These are phyloP conservation scores for Maccullochella peelii DNA, from an alignment of 2,113 vertebrate species.

Conservation along the genomic window DNA sequence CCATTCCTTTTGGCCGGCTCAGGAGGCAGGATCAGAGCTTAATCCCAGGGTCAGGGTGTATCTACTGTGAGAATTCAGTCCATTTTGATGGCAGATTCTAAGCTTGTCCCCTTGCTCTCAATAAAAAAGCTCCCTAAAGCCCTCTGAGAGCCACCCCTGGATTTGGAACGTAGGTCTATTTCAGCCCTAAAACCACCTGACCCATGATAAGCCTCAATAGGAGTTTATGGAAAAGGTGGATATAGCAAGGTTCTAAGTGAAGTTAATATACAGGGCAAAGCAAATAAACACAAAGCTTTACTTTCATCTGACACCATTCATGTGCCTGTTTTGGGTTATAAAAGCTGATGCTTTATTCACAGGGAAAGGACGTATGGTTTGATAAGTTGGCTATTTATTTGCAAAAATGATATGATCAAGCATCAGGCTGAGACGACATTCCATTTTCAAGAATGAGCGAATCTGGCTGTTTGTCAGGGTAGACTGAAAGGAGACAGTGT, in stretches of 20 bases:
- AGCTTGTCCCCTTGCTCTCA: conserved; percentile 17
- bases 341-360: not conserved
- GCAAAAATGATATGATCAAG: conserved; percentile 5
- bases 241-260: not conserved
- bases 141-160: not conserved
- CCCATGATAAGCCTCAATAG: conserved; percentile 5
- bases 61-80: conserved; percentile 33
- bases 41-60: conserved; percentile 42
- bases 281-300: not conserved
- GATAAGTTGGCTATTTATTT: conserved; percentile 9
- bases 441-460: conserved; percentile 17
- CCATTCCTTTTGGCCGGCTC: conserved; percentile 11
- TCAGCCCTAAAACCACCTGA: conserved; percentile 19
- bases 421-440: not conserved
- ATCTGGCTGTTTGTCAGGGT: conserved; percentile 10
- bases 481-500: not conserved
- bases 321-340: not conserved
- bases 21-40: conserved; percentile 35
- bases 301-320: not conserved
- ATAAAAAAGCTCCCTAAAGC: conserved; percentile 30
- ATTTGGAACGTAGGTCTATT: conserved; percentile 2
- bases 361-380: not conserved
- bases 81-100: conserved; percentile 29
- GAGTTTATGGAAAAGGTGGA: conserved; percentile 19
- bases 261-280: conserved; percentile 8